Base-by-base conservation (phyloP, 2,113 vertebrate species). In the Sander vitreus region DNA sequence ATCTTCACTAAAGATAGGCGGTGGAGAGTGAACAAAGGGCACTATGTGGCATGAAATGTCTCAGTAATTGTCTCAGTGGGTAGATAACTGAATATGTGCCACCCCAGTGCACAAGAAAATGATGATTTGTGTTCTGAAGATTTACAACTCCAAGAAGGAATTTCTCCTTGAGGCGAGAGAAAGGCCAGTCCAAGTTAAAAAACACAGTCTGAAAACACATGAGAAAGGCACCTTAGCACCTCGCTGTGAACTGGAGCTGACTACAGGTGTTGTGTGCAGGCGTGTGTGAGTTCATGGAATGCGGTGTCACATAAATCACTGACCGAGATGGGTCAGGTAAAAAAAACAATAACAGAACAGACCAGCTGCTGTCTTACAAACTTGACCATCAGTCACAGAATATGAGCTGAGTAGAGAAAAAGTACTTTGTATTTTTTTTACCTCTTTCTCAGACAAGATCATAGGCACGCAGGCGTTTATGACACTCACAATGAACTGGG, bases 101-200 rank as follows among this genome's bases (percentile, higher is more conserved):
- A 15, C 58, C 45, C 27, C 54, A 10, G 58, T 5, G 60, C 50
- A 57, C 51, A 69, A 65, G 58, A 82, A 78, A 72, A 58, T 6
- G 12, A 54, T 27, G 65, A 73, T 81, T 80, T 74, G 55, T 72
- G 11, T 54, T 21, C 27, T 6, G 6, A 57, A 63, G 74, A 90
- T 88, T 89, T 84, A 86, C 85, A 85, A 85, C 84, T 78, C 51
- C 4, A 14, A 81, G 68, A 25, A 84, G 73, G 94, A 94, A 94
- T 94, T 92, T 94, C 91, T 84, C 81, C 78, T 63, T 3, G 25
- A 59, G 88, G 90, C n/a, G 91, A 90, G 88, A 95, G 72, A 74
- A 82, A 51, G 88, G 87, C 83, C 79, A 6, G 53, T 77, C 62
- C 64, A 23, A 55, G 85, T 79, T 13, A 85, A 73, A 88, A 90